Conservation (phyloP, 2,888 invertebrate species). For the Kryphioiulus occultus region DNA sequence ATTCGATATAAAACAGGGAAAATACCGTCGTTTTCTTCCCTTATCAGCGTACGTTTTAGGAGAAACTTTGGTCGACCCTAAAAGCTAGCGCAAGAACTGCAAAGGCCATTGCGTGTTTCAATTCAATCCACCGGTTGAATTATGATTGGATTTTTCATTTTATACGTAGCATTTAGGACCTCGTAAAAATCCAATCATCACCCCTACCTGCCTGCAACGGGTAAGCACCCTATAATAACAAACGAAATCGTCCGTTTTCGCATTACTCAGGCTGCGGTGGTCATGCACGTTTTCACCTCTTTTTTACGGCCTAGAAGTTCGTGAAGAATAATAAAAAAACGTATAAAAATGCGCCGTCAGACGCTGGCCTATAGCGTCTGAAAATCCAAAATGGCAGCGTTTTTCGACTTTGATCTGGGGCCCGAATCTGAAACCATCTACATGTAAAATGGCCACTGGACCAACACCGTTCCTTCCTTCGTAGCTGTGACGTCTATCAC, state of each 20-base stretch:
- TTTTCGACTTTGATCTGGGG: neutral
- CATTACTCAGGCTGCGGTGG: slow-evolving; percentile 13
- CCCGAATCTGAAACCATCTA: neutral
- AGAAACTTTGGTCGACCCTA: neutral
- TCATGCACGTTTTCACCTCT: slow-evolving; percentile 35
- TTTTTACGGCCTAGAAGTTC: neutral
- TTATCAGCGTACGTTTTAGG: neutral
- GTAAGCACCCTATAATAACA: slow-evolving; percentile 36
- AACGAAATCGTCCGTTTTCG: slow-evolving; percentile 14
- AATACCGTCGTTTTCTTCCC: neutral
- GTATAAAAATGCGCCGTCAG: slow-evolving; percentile 1
- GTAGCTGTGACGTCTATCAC: no score
- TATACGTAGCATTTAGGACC: slow-evolving; percentile 32
- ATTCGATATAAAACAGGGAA: neutral
- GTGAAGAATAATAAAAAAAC: slow-evolving; percentile 17
- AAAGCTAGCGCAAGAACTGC: neutral
- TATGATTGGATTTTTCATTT: slow-evolving; percentile 39
- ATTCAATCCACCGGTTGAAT: slow-evolving; percentile 31
- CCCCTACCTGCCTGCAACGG: neutral
- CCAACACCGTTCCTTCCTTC: neutral
- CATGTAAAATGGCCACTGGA: neutral
- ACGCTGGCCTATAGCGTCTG: neutral
- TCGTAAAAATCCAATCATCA: slow-evolving; percentile 39
- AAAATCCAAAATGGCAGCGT: neutral
- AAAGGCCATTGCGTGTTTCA: neutral